These are phyloP conservation scores for Rhingia rostrata DNA, from an alignment of 2,888 invertebrate genomes.

Conservation along the genomic window DNA sequence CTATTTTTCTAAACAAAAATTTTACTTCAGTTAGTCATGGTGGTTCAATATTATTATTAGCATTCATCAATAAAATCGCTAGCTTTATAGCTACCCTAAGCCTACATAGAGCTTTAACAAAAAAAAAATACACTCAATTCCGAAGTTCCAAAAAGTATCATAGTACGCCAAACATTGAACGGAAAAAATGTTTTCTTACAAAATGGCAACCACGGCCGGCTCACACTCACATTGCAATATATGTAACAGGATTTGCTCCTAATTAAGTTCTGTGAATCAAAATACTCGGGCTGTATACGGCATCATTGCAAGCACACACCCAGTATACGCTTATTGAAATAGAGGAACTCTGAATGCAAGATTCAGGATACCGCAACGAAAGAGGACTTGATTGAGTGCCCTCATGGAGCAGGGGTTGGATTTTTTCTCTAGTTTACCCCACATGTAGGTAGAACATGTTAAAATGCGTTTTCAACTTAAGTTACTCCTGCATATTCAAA, in stretches of 20 bases:
- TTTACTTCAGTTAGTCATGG: too few relatives aligned
- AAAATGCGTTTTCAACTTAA: constrained; percentile 70
- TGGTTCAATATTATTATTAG: too few relatives aligned
- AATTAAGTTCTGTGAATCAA: constrained; percentile 70
- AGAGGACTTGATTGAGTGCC: constrained; percentile 66
- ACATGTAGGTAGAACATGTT: constrained; percentile 55
- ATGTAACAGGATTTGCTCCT: constrained; percentile 63
- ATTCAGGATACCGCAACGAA: constrained; percentile 39
- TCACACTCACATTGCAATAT: neutral
- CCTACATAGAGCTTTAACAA: neutral
- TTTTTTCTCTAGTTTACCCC: neutral
- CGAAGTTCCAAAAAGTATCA: too few relatives aligned
- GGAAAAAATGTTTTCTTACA: too few relatives aligned
- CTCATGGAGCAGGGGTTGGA: constrained; percentile 46
- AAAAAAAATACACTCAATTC: too few relatives aligned
- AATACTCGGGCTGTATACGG: constrained; percentile 41
- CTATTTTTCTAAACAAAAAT: too few relatives aligned
- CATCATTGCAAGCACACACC: constrained; percentile 2
- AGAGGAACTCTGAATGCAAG: constrained; percentile 17
- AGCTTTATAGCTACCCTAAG: neutral
- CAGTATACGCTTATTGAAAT: neutral
- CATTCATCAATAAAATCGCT: too few relatives aligned
- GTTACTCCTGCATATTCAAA: constrained; percentile 64
- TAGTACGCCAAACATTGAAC: too few relatives aligned
- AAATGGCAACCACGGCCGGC: too few relatives aligned